phyloP scores from a whole-genome alignment of 2,888 invertebrate species.

The Leptarthrus brevirostris region DNA sequence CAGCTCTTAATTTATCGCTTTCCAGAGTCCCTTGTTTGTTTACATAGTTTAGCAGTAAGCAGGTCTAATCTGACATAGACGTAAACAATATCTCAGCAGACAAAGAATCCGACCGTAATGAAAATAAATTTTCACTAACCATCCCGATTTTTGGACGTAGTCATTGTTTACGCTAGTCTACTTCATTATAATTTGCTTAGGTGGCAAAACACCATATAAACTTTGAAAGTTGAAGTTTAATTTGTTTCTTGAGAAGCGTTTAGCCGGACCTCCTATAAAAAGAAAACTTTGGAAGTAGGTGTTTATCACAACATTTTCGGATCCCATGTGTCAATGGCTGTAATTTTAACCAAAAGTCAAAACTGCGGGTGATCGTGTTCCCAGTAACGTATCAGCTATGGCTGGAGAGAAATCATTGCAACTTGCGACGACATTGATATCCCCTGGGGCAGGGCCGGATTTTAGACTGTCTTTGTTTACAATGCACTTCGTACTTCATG shows the following conservation, averaged over 20 bases:
- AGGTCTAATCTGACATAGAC: slow-evolving; percentile 24
- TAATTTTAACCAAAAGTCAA: slow-evolving; percentile 14
- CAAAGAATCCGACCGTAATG: neutral
- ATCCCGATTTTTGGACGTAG: slow-evolving; percentile 15
- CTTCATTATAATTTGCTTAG: neutral
- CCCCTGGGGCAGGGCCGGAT: slow-evolving; percentile 37
- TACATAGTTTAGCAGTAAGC: slow-evolving; percentile 8
- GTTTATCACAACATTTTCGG: slow-evolving; percentile 15
- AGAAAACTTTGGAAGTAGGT: slow-evolving; percentile 15
- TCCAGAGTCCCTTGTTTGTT: slow-evolving; percentile 22
- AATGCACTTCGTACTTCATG: slow-evolving; percentile 35
- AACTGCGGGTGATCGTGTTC: slow-evolving; percentile 19
- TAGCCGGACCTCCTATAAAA: neutral
- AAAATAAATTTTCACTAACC: slow-evolving; percentile 25
- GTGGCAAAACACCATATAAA: too few species aligned
- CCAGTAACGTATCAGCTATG: slow-evolving; percentile 9
- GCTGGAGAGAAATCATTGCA: slow-evolving; percentile 1
- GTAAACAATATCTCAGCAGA: slow-evolving; percentile 13
- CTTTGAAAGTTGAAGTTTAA: too few species aligned
- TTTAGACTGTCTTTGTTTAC: slow-evolving; percentile 29
- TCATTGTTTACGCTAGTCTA: neutral
- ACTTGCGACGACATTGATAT: slow-evolving; percentile 20
- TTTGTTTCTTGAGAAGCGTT: neutral
- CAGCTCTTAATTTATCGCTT: slow-evolving; percentile 8
- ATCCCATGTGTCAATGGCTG: slow-evolving; percentile 10